Conservation (phyloP, 2,888 invertebrate genomes). For the Rambutsinella grinnellia region DNA sequence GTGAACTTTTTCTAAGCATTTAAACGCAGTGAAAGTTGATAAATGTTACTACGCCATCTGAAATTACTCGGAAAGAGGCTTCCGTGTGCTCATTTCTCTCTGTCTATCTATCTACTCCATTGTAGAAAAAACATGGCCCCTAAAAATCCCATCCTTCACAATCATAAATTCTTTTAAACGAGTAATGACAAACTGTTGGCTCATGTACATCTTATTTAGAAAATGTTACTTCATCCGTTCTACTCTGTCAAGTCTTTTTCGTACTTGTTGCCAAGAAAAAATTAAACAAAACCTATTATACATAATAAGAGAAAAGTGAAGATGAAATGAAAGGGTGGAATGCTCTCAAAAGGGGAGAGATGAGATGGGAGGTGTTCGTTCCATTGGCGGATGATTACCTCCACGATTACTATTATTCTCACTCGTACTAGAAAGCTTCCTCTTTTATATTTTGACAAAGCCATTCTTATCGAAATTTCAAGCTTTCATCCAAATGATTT, state of each 20-base stretch:
- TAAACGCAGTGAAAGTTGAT: too few species aligned
- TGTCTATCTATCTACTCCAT: too few species aligned
- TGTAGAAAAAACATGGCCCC: too few species aligned
- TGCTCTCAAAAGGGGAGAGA: background rate
- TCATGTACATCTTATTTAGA: slow-evolving; percentile 4
- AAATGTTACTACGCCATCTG: too few species aligned
- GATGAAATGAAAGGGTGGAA: background rate
- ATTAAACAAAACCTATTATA: background rate
- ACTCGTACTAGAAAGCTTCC: background rate
- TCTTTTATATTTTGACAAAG: too few species aligned
- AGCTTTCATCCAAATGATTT: too few species aligned
- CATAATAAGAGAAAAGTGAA: slow-evolving; percentile 19
- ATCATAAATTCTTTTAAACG: slow-evolving; percentile 3
- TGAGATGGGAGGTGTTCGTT: background rate
- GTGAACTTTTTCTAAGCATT: too few species aligned
- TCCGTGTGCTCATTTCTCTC: too few species aligned
- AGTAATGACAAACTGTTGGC: slow-evolving; percentile 27
- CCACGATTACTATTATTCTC: background rate
- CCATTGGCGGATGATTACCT: background rate
- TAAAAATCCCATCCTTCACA: slow-evolving; percentile 3
- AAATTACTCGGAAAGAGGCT: too few species aligned
- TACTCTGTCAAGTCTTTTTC: background rate
- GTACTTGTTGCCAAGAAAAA: background rate
- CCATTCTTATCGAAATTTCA: too few species aligned
- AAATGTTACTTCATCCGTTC: background rate